Conservation (phyloP, 2,113 vertebrate genomes). For the Megaptera novaeangliae region DNA sequence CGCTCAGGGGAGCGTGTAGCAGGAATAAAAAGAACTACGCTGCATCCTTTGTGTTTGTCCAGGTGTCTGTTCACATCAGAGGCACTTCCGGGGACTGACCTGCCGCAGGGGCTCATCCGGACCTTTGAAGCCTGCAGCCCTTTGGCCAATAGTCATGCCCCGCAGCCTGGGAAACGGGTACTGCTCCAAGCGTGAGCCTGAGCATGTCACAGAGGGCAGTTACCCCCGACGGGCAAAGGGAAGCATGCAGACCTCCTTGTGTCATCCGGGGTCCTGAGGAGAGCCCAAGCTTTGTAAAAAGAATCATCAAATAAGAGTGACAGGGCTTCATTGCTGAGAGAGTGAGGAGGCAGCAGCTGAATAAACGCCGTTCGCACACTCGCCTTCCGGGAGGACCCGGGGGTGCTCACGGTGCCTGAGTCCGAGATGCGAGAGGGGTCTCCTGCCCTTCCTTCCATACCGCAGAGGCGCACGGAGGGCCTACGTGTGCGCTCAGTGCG, state of each 20-base stretch:
- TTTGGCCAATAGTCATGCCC: not conserved
- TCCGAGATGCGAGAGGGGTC: too few relatives aligned
- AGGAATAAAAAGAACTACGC: not conserved
- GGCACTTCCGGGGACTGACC: not conserved
- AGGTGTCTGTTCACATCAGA: conserved; percentile 58
- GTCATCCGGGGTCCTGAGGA: not conserved
- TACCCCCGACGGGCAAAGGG: not conserved
- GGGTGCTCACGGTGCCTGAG: rapidly evolving
- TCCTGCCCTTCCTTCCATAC: not conserved
- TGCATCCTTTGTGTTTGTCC: conserved; percentile 53
- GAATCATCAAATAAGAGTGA: not conserved
- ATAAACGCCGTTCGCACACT: not conserved
- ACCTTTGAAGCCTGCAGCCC: conserved; percentile 56
- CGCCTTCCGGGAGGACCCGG: not conserved
- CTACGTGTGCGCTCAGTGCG: not conserved
- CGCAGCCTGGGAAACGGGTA: conserved; percentile 17
- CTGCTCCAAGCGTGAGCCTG: not conserved
- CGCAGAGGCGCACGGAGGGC: not conserved
- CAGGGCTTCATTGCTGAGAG: not conserved
- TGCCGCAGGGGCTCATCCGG: not conserved
- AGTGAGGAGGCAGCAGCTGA: not conserved
- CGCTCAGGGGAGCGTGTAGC: not conserved
- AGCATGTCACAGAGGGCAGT: not conserved
- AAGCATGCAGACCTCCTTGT: not conserved
- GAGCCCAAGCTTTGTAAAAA: not conserved